Evolutionary conservation across 2,113 vertebrate species (phyloP).

Genomic region (Lethenteron camtschaticum): DNA sequence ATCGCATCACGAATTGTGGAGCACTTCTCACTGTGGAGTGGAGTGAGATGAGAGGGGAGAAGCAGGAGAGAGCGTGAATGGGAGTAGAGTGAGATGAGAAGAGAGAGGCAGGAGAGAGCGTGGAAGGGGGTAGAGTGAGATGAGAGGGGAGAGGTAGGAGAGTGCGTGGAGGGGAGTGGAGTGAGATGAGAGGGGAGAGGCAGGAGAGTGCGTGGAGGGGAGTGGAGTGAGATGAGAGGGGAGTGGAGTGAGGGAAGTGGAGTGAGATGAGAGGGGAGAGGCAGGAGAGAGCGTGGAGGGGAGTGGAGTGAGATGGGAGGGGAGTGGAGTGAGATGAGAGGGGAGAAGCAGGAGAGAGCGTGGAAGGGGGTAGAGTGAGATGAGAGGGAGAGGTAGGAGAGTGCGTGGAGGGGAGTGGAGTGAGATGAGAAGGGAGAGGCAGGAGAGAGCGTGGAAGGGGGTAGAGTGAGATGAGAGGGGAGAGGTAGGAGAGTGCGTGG

Average conservation of each 20-base stretch:
- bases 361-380: background rate
- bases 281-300: background rate
- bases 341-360: slow-evolving; percentile 10
- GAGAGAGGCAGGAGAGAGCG: background rate
- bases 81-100: background rate
- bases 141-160: background rate
- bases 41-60: background rate
- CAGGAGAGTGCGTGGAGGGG: background rate
- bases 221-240: background rate
- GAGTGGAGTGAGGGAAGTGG: background rate
- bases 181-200: background rate
- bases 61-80: background rate
- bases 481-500: background rate
- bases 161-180: background rate
- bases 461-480: no score
- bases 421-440: no score
- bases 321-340: background rate
- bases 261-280: background rate
- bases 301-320: background rate
- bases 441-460: no score
- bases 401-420: no score
- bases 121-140: background rate
- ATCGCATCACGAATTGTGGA: no score
- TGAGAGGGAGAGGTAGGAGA: background rate
- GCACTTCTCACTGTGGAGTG: background rate